Conservation (phyloP, 2,113 vertebrate genomes). For the Mystacornis crossleyi region DNA sequence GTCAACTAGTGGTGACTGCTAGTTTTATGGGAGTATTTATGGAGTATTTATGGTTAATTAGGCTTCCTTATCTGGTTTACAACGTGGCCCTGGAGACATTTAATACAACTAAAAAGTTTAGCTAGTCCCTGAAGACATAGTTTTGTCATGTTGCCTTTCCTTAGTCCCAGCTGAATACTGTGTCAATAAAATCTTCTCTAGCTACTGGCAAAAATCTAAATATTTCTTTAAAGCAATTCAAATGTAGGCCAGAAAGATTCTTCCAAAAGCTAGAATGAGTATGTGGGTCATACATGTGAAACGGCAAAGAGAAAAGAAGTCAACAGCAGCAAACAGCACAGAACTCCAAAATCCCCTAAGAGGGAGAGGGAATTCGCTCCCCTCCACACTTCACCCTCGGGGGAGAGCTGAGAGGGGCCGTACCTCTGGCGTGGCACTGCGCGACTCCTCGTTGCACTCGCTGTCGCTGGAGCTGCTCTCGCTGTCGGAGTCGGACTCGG, state of each 20-base stretch:
- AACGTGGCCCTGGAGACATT: slow-evolving; percentile 60
- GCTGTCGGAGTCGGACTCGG: slow-evolving; percentile 90
- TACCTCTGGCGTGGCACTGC: slow-evolving; percentile 91
- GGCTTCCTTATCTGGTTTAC: slow-evolving; percentile 68
- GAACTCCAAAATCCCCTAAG: not conserved
- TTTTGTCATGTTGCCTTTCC: slow-evolving; percentile 62
- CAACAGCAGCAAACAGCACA: not conserved
- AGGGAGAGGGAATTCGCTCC: not conserved
- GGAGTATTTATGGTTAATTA: slow-evolving; percentile 72
- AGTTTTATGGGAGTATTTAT: slow-evolving; percentile 62
- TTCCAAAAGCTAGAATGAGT: not conserved
- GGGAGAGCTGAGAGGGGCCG: not conserved
- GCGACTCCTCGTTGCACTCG: slow-evolving; percentile 87
- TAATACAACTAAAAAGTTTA: slow-evolving; percentile 69
- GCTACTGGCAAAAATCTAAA: slow-evolving; percentile 58
- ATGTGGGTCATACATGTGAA: not conserved
- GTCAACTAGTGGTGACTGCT: slow-evolving; percentile 38
- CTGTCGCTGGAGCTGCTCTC: slow-evolving; percentile 95
- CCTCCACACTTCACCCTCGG: accelerated
- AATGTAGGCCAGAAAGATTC: slow-evolving; percentile 44
- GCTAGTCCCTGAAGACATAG: slow-evolving; percentile 53
- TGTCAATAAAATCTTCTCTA: slow-evolving; percentile 65
- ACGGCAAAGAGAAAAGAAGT: not conserved
- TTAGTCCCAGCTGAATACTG: slow-evolving; percentile 45
- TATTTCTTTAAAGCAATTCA: slow-evolving; percentile 44